A percentile compares a stretch with the other conserved stretches of the same genome.
Evolutionary conservation across 1,140 invertebrate species (phyloP).

Genomic region (Cyphomyrmex costatus): DNA sequence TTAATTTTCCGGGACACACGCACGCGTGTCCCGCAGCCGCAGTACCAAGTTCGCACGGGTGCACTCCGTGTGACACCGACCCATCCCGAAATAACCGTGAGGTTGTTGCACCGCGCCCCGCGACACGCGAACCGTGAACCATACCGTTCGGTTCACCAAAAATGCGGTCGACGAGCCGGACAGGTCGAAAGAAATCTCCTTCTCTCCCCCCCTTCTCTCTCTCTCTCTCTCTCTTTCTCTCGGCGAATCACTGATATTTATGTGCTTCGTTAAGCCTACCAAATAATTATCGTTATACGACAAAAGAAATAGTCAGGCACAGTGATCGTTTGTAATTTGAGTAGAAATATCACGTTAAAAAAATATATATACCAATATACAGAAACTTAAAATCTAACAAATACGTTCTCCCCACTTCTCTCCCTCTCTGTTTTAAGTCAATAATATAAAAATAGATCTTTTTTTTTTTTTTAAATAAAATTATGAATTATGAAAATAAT

Average conservation of each 20-base stretch:
- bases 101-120: conserved; percentile 82
- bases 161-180: conserved; percentile 43
- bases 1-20: conserved; percentile 71
- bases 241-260: conserved; percentile 22
- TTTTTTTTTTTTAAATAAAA: conserved; percentile 3
- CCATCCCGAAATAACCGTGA: conserved; percentile 83
- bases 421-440: neutral
- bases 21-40: conserved; percentile 51
- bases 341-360: neutral
- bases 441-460: neutral
- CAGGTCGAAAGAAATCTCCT: conserved; percentile 32
- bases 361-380: neutral
- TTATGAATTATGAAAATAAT: neutral
- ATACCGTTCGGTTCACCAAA: conserved; percentile 32
- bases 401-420: neutral
- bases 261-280: neutral
- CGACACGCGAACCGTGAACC: conserved; percentile 63
- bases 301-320: neutral
- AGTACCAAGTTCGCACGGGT: conserved; percentile 56
- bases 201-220: neutral
- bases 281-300: neutral
- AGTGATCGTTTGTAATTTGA: neutral
- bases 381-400: neutral
- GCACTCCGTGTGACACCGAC: conserved; percentile 81
- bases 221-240: neutral